phyloP scores from a whole-genome alignment of 2,888 invertebrate species.

The Drosophila siamana region DNA sequence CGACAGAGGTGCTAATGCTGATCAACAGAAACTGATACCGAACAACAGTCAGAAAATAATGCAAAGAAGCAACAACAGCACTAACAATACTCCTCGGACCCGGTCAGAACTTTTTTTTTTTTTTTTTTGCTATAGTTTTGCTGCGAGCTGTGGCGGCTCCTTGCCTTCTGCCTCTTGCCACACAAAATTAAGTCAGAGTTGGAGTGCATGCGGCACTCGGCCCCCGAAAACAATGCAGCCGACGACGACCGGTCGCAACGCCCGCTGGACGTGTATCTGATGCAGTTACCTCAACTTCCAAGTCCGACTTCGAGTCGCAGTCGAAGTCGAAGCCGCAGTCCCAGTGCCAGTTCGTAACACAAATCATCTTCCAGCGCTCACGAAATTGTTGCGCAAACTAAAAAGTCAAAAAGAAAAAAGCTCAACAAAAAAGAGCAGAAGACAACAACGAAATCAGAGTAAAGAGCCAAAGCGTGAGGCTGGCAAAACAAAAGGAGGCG shows the following conservation, averaged over 20 bases:
- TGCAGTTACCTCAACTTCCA: conserved; percentile 65
- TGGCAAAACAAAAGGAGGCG: conserved; percentile 81
- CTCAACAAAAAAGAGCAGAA: conserved; percentile 31
- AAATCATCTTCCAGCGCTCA: conserved; percentile 84
- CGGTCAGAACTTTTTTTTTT: conserved; percentile 37
- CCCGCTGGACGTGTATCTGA: conserved; percentile 81
- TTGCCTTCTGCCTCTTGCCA: no score
- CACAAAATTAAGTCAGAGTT: conserved; percentile 74
- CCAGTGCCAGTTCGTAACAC: conserved; percentile 74
- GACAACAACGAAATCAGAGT: conserved; percentile 70
- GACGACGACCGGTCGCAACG: conserved; percentile 76
- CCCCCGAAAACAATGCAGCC: conserved; percentile 69
- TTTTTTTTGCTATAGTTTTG: conserved; percentile 63
- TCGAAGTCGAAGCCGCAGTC: conserved; percentile 4
- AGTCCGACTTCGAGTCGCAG: not conserved
- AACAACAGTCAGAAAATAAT: conserved; percentile 60
- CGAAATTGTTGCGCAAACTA: conserved; percentile 83
- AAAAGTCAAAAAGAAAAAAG: conserved; percentile 52
- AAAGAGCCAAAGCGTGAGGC: conserved; percentile 78
- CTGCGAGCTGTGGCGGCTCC: conserved; percentile 33
- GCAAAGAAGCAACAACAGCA: conserved; percentile 67
- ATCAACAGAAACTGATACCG: conserved; percentile 79
- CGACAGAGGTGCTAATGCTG: conserved; percentile 78
- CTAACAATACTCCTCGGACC: conserved; percentile 58
- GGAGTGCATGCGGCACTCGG: conserved; percentile 2